A percentile compares a stretch with the other conserved stretches of the same genome.
These are phyloP conservation scores for Vanessa atalanta DNA, from an alignment of 1,140 invertebrate species.

Conservation along the genomic window DNA sequence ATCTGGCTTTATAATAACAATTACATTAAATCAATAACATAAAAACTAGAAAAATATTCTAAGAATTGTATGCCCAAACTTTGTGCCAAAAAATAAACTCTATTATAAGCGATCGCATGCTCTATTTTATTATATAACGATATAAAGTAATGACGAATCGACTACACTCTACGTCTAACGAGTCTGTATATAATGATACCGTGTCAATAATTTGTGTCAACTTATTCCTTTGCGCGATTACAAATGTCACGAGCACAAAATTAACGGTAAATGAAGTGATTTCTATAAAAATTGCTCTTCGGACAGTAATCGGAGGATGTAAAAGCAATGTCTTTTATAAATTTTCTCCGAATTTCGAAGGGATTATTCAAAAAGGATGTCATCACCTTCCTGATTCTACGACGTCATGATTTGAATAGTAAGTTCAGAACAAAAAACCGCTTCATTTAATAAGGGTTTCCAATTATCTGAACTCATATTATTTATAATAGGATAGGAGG, in stretches of 20 bases:
- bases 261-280: slow-evolving; percentile 23
- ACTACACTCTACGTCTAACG: too few species aligned
- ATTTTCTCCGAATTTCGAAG: slow-evolving; percentile 56
- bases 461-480: too few species aligned
- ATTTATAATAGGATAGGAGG: too few species aligned
- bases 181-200: neutral
- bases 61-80: too few species aligned
- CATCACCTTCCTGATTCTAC: slow-evolving; percentile 65
- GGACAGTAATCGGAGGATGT: neutral
- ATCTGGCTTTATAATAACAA: too few species aligned
- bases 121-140: too few species aligned
- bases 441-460: too few species aligned
- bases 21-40: too few species aligned
- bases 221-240: neutral
- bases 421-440: slow-evolving; percentile 31
- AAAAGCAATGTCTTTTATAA: slow-evolving; percentile 60
- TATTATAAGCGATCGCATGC: too few species aligned
- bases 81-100: too few species aligned
- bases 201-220: neutral
- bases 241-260: slow-evolving; percentile 13
- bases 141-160: too few species aligned
- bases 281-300: neutral
- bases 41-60: too few species aligned
- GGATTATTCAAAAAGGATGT: slow-evolving; percentile 68
- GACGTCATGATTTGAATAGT: slow-evolving; percentile 66